Percentiles rank a stretch among this genome's conserved stretches.
Evolutionary conservation across 1,140 invertebrate species (phyloP).

Genomic region (honey bee (Apis mellifera)): Amel_HAv3.1 CM009943.2:6058001-6058500

Average conservation of each 20-base stretch:
- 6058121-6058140: slow-evolving; percentile 11
- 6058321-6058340: too few relatives aligned
- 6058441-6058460: too few relatives aligned
- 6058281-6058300: background rate
- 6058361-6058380: background rate
- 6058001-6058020: slow-evolving; percentile 29
- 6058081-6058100: background rate
- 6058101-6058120: background rate
- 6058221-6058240: slow-evolving; percentile 17
- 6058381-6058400: too few relatives aligned
- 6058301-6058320: background rate
- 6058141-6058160: slow-evolving; percentile 34
- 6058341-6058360: background rate
- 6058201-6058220: background rate
- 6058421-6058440: background rate
- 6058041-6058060: background rate
- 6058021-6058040: background rate
- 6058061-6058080: background rate
- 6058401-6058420: too few relatives aligned
- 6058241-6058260: slow-evolving; percentile 21
- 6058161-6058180: background rate
- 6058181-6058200: background rate
- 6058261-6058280: background rate
- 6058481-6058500: too few relatives aligned
- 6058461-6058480: too few relatives aligned